Evolutionary conservation across 2,888 invertebrate genomes (phyloP).

Genomic region (Pyralis farinalis): DNA sequence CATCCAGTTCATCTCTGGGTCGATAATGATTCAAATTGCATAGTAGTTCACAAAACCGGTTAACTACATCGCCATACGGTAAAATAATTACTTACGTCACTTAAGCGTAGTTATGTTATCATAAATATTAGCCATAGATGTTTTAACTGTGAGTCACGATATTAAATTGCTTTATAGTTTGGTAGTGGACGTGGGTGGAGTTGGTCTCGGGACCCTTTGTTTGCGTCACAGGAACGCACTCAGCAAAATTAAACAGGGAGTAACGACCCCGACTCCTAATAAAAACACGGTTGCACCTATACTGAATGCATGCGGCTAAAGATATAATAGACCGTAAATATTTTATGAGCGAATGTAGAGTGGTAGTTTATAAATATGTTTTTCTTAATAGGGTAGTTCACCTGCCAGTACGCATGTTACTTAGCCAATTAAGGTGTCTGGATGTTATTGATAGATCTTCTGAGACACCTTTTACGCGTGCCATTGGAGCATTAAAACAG

Average conservation of each 20-base stretch:
- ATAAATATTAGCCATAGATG: conserved; percentile 37
- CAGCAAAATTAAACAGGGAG: conserved; percentile 71
- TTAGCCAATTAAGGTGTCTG: conserved; percentile 54
- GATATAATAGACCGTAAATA: neutral
- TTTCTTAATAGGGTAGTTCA: conserved; percentile 52
- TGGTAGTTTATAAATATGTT: conserved; percentile 25
- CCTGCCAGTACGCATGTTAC: conserved; percentile 48
- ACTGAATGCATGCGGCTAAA: conserved; percentile 11
- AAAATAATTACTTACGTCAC: conserved; percentile 44
- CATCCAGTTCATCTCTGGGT: conserved; percentile 43
- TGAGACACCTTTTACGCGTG: conserved; percentile 57
- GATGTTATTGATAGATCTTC: conserved; percentile 56
- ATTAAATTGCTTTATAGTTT: conserved; percentile 63
- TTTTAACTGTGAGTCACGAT: conserved; percentile 62
- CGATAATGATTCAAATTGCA: conserved; percentile 52
- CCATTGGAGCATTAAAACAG: conserved; percentile 22
- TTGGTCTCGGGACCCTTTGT: conserved; percentile 68
- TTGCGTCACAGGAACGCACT: conserved; percentile 72
- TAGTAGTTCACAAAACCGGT: conserved; percentile 40
- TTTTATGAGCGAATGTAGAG: neutral
- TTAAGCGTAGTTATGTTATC: conserved; percentile 33
- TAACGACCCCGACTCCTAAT: conserved; percentile 41
- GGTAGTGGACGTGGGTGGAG: conserved; percentile 60
- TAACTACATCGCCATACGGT: conserved; percentile 34
- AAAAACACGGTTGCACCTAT: conserved; percentile 24